These are phyloP conservation scores for Phataginus tricuspis DNA, from an alignment of 2,797 vertebrate species.

Conservation along the genomic window DNA sequence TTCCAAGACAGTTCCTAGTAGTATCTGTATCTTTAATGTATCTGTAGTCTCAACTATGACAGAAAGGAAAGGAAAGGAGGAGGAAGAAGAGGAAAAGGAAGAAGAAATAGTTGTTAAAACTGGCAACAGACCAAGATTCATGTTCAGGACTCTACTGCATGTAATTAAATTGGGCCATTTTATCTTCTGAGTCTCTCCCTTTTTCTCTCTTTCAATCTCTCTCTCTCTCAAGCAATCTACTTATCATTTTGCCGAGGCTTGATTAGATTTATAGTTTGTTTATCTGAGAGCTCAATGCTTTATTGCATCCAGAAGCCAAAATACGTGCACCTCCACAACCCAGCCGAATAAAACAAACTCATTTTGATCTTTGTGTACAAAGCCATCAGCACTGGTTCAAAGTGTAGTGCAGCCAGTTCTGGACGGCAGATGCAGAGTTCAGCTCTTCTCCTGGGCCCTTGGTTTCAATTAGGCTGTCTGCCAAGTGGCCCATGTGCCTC, in stretches of 20 bases:
- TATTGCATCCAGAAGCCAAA: slow-evolving; percentile 80
- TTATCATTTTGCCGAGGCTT: slow-evolving; percentile 71
- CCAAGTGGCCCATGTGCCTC: slow-evolving; percentile 84
- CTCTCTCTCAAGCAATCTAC: slow-evolving; percentile 59
- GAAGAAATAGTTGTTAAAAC: slow-evolving; percentile 35
- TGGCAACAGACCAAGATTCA: not conserved
- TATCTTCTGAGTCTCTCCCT: not conserved
- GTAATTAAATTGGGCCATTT: slow-evolving; percentile 18
- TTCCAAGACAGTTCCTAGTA: not conserved
- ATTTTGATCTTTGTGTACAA: slow-evolving; percentile 83
- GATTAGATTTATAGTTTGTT: slow-evolving; percentile 82
- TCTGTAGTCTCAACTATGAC: not conserved
- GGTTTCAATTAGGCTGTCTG: slow-evolving; percentile 81
- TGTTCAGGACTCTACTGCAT: not conserved
- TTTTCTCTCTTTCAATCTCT: not conserved
- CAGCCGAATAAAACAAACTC: slow-evolving; percentile 82
- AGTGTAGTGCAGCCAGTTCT: slow-evolving; percentile 79
- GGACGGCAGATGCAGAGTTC: slow-evolving; percentile 82
- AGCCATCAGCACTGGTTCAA: slow-evolving; percentile 81
- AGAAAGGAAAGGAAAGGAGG: not conserved
- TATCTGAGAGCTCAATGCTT: slow-evolving; percentile 80
- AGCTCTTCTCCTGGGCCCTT: slow-evolving; percentile 79
- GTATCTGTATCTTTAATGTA: not conserved
- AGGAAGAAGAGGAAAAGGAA: not conserved
- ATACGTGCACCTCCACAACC: slow-evolving; percentile 74